Conservation (phyloP, 2,113 vertebrate species). For the Gallinago undulata region DNA sequence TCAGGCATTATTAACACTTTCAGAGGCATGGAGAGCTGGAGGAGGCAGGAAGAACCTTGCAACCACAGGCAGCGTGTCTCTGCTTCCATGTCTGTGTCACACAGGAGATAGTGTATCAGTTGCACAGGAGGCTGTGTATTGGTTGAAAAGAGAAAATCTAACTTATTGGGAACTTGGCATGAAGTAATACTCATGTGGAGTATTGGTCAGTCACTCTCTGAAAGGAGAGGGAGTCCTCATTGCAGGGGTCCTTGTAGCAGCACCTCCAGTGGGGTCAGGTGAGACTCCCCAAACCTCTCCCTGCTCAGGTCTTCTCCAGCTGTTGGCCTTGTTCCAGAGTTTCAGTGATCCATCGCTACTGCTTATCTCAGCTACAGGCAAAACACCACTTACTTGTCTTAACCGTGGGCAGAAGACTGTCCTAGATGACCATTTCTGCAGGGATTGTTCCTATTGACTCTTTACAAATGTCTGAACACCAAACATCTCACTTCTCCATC, state of each 20-base stretch:
- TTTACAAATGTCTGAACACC: background rate
- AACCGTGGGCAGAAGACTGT: background rate
- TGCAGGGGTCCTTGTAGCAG: background rate
- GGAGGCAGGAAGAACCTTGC: background rate
- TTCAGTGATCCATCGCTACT: background rate
- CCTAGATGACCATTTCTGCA: fast-evolving
- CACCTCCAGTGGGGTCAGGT: background rate
- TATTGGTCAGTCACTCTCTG: background rate
- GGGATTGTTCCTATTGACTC: fast-evolving
- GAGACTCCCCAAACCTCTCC: background rate
- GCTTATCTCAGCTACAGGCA: too few species aligned
- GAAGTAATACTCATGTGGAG: background rate
- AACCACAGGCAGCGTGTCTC: fast-evolving
- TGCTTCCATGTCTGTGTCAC: fast-evolving
- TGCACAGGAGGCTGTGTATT: too few species aligned
- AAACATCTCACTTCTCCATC: background rate
- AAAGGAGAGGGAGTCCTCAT: background rate
- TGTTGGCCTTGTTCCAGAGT: too few species aligned
- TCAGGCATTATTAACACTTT: background rate
- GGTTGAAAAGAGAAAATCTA: background rate
- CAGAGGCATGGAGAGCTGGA: background rate
- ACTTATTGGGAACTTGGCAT: background rate
- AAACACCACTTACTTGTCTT: background rate
- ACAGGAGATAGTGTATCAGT: fast-evolving
- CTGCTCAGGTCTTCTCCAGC: too few species aligned